A percentile compares a stretch with the other conserved stretches of the same genome.
These are phyloP conservation scores for Nycticryphes semicollaris DNA, from an alignment of 2,113 vertebrate species.

Conservation along the genomic window DNA sequence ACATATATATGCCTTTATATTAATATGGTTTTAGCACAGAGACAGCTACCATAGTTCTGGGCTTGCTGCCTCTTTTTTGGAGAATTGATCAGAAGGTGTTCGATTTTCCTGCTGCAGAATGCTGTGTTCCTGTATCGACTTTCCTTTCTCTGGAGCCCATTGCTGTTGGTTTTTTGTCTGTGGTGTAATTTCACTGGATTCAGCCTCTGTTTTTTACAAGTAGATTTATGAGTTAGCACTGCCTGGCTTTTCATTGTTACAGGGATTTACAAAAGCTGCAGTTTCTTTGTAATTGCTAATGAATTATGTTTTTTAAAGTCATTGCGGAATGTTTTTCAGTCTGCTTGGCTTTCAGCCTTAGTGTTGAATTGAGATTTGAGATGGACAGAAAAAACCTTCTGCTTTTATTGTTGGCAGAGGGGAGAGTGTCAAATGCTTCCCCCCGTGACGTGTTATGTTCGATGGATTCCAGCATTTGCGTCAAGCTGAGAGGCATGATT, in stretches of 20 bases:
- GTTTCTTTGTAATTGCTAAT: constrained; percentile 30
- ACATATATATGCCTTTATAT: not conserved
- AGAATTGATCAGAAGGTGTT: constrained; percentile 20
- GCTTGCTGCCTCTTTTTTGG: not conserved
- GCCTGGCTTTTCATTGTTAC: not conserved
- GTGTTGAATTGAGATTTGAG: not conserved
- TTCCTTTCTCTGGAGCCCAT: not conserved
- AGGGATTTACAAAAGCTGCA: not conserved
- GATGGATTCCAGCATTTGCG: not conserved
- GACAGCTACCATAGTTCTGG: not conserved
- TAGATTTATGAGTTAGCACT: not conserved
- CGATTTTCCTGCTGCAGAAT: not conserved
- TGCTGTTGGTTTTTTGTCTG: not conserved
- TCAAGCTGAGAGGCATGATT: not conserved
- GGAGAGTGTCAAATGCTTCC: not conserved
- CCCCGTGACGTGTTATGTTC: not conserved
- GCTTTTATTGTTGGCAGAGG: not conserved
- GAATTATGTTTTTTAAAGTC: constrained; percentile 12
- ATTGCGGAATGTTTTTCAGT: not conserved
- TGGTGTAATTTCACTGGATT: not conserved
- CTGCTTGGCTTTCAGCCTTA: not conserved
- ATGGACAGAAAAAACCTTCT: not conserved
- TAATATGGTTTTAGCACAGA: not conserved
- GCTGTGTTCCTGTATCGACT: not conserved
- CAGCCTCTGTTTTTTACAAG: not conserved